These are phyloP conservation scores for Trichonephila clavipes DNA, from an alignment of 1,140 invertebrate genomes.

Conservation along the genomic window DNA sequence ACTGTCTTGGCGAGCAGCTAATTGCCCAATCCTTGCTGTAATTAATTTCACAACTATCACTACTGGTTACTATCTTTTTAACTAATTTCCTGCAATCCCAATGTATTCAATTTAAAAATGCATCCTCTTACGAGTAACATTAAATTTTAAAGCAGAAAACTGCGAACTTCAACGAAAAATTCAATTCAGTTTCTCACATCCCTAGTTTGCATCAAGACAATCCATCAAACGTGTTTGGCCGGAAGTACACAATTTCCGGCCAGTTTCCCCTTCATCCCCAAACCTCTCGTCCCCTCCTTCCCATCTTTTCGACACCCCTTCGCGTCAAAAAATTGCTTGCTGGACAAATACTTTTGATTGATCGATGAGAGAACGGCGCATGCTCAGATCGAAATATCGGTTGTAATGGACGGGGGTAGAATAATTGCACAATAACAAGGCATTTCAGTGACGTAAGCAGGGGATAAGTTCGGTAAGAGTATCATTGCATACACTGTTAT, in stretches of 20 bases:
- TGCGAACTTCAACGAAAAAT: constrained; percentile 31
- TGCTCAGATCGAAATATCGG: not conserved
- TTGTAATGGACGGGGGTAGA: not conserved
- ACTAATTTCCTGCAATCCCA: too few relatives aligned
- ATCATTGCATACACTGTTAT: not conserved
- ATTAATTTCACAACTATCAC: too few relatives aligned
- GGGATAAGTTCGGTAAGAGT: not conserved
- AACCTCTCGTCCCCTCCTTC: not conserved
- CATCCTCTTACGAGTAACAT: too few relatives aligned
- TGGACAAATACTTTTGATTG: constrained; percentile 65
- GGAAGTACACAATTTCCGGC: constrained; percentile 61
- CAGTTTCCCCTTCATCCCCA: not conserved
- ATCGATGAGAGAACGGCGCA: constrained; percentile 40
- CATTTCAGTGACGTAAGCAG: not conserved
- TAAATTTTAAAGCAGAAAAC: not conserved
- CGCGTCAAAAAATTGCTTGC: constrained; percentile 28
- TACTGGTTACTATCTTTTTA: too few relatives aligned
- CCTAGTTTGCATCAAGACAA: constrained; percentile 1
- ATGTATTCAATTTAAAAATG: too few relatives aligned
- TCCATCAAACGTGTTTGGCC: constrained; percentile 41
- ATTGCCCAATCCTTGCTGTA: too few relatives aligned
- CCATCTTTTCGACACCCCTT: constrained; percentile 60
- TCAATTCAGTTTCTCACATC: constrained; percentile 34
- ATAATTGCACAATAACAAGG: constrained; percentile 24
- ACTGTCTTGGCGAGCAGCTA: too few relatives aligned